A percentile compares a stretch with the other conserved stretches of the same genome.
Evolutionary conservation across 2,797 vertebrate species (phyloP).

Genomic region (Tokudaia muenninki): DNA sequence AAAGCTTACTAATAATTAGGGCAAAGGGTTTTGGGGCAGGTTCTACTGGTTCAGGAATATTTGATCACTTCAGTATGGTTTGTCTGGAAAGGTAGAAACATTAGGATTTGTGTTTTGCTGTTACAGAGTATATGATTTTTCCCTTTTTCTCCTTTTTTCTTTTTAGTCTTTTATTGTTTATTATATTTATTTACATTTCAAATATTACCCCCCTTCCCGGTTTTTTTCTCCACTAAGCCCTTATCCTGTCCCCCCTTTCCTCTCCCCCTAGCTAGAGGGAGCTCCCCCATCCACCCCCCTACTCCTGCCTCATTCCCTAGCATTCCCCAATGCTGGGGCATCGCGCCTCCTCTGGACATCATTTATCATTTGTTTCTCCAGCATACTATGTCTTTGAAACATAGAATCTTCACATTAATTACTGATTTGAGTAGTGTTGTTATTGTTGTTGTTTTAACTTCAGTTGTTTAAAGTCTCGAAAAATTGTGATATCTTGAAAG

Average conservation of each 20-base stretch:
- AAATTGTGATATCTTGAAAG: not conserved
- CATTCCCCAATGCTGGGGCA: not conserved
- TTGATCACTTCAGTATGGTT: not conserved
- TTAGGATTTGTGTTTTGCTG: not conserved
- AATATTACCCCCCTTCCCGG: not conserved
- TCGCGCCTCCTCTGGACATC: not conserved
- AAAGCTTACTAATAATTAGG: slow-evolving; percentile 50
- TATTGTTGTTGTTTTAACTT: not conserved
- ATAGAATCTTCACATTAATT: not conserved
- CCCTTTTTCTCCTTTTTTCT: not conserved
- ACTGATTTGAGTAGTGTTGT: not conserved
- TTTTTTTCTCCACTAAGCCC: not conserved
- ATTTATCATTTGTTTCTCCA: not conserved
- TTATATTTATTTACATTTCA: not conserved
- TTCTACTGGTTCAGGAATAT: slow-evolving; percentile 20
- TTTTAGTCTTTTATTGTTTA: not conserved
- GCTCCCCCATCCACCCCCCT: not conserved
- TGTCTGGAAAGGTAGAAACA: not conserved
- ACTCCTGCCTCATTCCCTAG: not conserved
- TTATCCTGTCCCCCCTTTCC: not conserved
- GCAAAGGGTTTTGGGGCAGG: not conserved
- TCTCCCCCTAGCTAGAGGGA: not conserved
- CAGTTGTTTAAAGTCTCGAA: not conserved
- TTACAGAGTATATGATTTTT: not conserved
- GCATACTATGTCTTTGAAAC: not conserved